These are phyloP conservation scores for Plusia festucae DNA, from an alignment of 2,888 invertebrate genomes.

Conservation along the genomic window DNA sequence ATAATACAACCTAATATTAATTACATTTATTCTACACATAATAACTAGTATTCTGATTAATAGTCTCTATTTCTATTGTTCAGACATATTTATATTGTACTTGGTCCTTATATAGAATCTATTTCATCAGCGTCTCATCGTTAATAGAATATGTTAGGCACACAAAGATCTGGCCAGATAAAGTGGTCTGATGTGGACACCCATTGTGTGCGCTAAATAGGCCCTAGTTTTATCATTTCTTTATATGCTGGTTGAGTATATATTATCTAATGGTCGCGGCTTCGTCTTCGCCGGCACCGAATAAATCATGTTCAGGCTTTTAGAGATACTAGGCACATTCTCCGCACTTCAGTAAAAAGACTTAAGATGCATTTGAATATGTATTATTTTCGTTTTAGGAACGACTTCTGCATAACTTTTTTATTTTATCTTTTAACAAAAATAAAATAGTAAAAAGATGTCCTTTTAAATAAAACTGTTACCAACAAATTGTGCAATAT, in stretches of 20 bases:
- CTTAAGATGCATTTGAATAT: too few species aligned
- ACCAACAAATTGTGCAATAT: constrained; percentile 38
- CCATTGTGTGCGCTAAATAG: constrained; percentile 35
- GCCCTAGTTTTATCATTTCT: constrained; percentile 17
- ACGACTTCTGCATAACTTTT: too few species aligned
- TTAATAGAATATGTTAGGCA: constrained; percentile 39
- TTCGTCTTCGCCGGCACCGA: not conserved
- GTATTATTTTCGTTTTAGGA: not conserved
- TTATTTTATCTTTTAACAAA: too few species aligned
- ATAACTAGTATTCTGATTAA: too few species aligned
- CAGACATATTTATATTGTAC: not conserved
- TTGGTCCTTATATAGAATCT: not conserved
- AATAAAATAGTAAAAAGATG: too few species aligned
- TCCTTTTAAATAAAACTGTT: constrained; percentile 28
- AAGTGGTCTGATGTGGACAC: constrained; percentile 34
- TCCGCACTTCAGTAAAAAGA: not conserved
- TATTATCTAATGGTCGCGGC: not conserved
- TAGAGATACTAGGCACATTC: too few species aligned
- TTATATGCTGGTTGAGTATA: not conserved
- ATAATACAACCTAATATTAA: too few species aligned
- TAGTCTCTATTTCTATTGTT: too few species aligned
- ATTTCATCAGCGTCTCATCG: constrained; percentile 22
- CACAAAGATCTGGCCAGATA: constrained; percentile 34
- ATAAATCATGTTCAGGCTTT: not conserved
- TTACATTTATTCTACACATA: too few species aligned